Conservation (phyloP, 2,888 invertebrate species). For the Smittia aterrima region DNA sequence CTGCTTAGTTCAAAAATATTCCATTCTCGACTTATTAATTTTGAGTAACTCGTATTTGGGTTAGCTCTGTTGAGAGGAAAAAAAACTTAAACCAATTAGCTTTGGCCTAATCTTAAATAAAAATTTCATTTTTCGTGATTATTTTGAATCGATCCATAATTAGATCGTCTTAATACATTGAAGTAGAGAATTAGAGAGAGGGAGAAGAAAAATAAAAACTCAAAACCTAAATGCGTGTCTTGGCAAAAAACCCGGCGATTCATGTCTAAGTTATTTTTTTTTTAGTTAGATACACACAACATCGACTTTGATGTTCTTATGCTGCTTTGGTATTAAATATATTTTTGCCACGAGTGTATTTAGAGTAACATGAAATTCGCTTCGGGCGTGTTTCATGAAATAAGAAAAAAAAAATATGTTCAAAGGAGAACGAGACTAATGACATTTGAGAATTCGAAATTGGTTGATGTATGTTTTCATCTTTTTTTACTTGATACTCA, state of each 20-base stretch:
- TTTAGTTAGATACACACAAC: constrained; percentile 6
- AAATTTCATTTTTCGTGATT: neutral
- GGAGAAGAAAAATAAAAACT: constrained; percentile 17
- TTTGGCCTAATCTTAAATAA: neutral
- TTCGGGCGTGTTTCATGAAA: constrained; percentile 38
- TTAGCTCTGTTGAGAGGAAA: too few relatives aligned
- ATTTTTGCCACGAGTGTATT: neutral
- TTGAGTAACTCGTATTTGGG: too few relatives aligned
- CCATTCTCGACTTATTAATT: too few relatives aligned
- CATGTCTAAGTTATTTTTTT: constrained; percentile 17
- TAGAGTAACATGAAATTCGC: constrained; percentile 32
- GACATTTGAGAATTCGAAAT: constrained; percentile 40
- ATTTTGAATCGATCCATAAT: constrained; percentile 31
- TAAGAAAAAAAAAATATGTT: constrained; percentile 28
- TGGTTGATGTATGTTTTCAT: constrained; percentile 32
- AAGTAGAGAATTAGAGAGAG: neutral
- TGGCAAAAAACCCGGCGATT: constrained; percentile 37
- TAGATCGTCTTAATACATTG: constrained; percentile 32
- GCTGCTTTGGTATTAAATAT: neutral
- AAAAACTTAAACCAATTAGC: too few relatives aligned
- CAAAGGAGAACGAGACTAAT: constrained; percentile 39
- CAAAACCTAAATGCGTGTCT: constrained; percentile 39
- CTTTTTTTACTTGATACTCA: constrained; percentile 18
- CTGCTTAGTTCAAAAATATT: too few relatives aligned
- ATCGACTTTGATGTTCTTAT: constrained; percentile 33